Evolutionary conservation across 2,888 invertebrate species (phyloP).

Genomic region (Sarcophaga caerulescens): DNA sequence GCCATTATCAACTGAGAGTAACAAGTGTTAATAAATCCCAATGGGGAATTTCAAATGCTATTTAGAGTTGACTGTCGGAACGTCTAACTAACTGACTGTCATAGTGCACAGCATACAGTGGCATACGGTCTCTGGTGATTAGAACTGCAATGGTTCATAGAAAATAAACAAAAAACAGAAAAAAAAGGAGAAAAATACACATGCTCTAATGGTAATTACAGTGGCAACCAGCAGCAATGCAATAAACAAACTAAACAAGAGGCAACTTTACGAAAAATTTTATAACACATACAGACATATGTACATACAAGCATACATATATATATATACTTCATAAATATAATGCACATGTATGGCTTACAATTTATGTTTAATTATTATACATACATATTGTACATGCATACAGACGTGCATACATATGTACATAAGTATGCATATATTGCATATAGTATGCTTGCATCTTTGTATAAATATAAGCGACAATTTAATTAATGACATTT

Average conservation of each 20-base stretch:
- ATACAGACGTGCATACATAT: too few species aligned
- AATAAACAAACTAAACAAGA: background rate
- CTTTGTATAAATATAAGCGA: constrained; percentile 58
- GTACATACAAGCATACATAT: background rate
- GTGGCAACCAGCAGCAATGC: constrained; percentile 31
- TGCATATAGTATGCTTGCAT: background rate
- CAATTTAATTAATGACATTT: constrained; percentile 67
- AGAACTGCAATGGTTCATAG: constrained; percentile 31
- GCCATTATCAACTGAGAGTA: constrained; percentile 18
- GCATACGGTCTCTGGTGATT: constrained; percentile 52
- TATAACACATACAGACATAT: background rate
- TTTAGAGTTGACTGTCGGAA: constrained; percentile 32
- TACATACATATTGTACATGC: background rate
- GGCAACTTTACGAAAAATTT: background rate
- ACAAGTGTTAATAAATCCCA: constrained; percentile 58
- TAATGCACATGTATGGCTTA: background rate
- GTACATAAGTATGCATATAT: constrained; percentile 4
- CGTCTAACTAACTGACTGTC: constrained; percentile 21
- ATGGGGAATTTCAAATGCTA: constrained; percentile 45
- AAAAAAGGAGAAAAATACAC: background rate
- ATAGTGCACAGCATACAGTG: background rate
- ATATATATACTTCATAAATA: background rate
- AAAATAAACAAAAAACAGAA: background rate
- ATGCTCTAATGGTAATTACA: constrained; percentile 14
- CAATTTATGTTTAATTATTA: constrained; percentile 4